A percentile compares a stretch with the other conserved stretches of the same genome.
phyloP scores from a whole-genome alignment of 1,140 invertebrate species.

The Subanguina moxae region DNA sequence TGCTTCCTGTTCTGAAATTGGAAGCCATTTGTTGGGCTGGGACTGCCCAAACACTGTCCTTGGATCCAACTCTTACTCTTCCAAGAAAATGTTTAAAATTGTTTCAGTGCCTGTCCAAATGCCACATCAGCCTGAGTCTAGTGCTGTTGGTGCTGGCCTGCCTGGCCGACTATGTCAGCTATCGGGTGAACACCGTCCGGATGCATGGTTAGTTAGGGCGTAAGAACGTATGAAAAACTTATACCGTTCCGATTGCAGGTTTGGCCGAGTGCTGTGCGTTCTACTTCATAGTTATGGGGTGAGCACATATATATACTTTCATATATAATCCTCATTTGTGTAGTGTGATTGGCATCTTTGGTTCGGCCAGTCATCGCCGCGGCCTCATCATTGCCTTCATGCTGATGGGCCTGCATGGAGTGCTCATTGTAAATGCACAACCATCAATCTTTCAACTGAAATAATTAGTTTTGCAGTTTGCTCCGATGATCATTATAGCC shows the following conservation, averaged over 20 bases:
- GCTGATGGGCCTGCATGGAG: conserved; percentile 39
- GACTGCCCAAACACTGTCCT: too few species aligned
- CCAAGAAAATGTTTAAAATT: neutral
- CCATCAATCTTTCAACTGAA: too few species aligned
- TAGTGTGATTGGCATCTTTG: conserved; percentile 47
- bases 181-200: conserved; percentile 42
- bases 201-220: conserved; percentile 28
- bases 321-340: neutral
- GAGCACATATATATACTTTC: neutral
- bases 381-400: conserved; percentile 48
- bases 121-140: conserved; percentile 43
- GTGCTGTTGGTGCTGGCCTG: conserved; percentile 37
- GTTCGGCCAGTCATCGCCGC: conserved; percentile 44
- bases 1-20: too few species aligned
- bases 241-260: neutral
- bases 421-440: neutral
- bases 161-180: conserved; percentile 42
- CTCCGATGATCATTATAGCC: conserved; percentile 46
- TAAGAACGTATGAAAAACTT: neutral
- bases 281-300: conserved; percentile 46
- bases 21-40: too few species aligned
- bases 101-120: conserved; percentile 46
- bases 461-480: conserved; percentile 33
- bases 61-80: neutral
- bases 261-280: conserved; percentile 49